Conservation (phyloP, 2,888 invertebrate species). For the Philereme vetulata region DNA sequence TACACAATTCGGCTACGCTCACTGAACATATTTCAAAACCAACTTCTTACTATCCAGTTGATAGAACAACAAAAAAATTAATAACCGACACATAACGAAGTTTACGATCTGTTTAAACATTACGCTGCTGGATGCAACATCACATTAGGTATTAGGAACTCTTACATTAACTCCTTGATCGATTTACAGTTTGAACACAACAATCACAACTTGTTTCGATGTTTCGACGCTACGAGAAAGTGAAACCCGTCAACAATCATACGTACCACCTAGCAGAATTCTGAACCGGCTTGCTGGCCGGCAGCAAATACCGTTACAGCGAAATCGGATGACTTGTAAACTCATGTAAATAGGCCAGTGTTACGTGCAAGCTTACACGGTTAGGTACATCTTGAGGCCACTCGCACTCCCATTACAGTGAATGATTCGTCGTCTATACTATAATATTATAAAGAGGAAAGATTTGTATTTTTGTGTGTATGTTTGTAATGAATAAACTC, state of each 20-base stretch:
- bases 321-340: slow-evolving; percentile 69
- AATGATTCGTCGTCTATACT: slow-evolving; percentile 25
- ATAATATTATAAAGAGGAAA: too few species aligned
- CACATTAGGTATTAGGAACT: slow-evolving; percentile 3
- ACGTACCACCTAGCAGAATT: slow-evolving; percentile 24
- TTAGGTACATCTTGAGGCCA: slow-evolving; percentile 27
- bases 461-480: too few species aligned
- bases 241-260: slow-evolving; percentile 58
- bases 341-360: slow-evolving; percentile 70
- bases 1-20: slow-evolving; percentile 6
- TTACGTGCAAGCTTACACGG: slow-evolving; percentile 45
- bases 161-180: slow-evolving; percentile 15
- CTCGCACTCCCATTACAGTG: slow-evolving; percentile 16
- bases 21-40: neutral
- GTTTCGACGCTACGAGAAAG: slow-evolving; percentile 65
- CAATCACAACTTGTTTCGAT: neutral
- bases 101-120: slow-evolving; percentile 12
- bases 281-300: slow-evolving; percentile 22
- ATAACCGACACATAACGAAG: neutral
- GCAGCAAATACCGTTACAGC: slow-evolving; percentile 70
- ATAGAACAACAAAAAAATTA: slow-evolving; percentile 9
- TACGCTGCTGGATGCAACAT: slow-evolving; percentile 6
- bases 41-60: slow-evolving; percentile 1
- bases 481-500: too few species aligned
- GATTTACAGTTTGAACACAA: slow-evolving; percentile 28